These are phyloP conservation scores for Crotalus adamanteus DNA, from an alignment of 2,797 vertebrate species.

Conservation along the genomic window DNA sequence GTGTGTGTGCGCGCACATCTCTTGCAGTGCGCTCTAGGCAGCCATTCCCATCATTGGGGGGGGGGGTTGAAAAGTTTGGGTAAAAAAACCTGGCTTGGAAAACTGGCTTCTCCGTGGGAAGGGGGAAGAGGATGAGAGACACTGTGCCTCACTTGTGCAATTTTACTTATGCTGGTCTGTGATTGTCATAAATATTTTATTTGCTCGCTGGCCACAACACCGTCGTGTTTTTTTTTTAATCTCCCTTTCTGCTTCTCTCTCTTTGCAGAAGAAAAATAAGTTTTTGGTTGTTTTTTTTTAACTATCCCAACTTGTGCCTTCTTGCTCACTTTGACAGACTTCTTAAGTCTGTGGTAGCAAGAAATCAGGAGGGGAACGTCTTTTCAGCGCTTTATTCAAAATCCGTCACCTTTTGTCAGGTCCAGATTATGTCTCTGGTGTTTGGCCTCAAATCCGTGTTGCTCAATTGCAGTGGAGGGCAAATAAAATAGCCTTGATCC, in stretches of 20 bases:
- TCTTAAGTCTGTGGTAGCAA: background rate
- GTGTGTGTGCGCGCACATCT: too few species aligned
- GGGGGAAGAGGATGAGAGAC: background rate
- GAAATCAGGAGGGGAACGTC: background rate
- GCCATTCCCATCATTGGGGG: background rate
- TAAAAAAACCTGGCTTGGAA: background rate
- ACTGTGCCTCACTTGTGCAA: background rate
- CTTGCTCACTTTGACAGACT: background rate
- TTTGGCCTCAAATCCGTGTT: background rate
- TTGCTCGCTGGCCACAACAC: background rate
- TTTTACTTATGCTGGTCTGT: background rate
- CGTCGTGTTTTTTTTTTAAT: background rate
- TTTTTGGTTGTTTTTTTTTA: too few species aligned
- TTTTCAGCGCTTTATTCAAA: background rate
- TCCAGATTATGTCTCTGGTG: background rate
- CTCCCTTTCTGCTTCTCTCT: background rate
- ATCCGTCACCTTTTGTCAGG: background rate
- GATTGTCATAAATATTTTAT: background rate
- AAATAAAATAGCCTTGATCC: background rate
- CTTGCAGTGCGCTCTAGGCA: background rate
- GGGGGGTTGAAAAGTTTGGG: background rate
- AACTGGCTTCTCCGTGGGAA: background rate
- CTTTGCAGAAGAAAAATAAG: background rate
- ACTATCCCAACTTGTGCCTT: background rate
- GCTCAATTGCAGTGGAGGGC: background rate